Conservation (phyloP, 1,140 invertebrate species). For the Episyrphus balteatus region DNA sequence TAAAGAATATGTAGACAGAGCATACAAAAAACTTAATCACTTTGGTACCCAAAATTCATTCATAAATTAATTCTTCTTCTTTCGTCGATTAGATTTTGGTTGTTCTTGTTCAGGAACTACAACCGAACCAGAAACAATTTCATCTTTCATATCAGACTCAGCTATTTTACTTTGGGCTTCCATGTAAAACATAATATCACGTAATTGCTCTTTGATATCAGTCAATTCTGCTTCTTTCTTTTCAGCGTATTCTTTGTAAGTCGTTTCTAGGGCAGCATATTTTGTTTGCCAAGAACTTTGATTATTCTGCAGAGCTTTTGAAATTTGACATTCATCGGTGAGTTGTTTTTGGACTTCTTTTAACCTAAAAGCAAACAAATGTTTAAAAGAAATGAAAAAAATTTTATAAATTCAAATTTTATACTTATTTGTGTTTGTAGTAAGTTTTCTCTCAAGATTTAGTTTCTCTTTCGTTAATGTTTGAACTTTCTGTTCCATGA, state of each 20-base stretch:
- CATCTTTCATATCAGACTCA: conserved; percentile 49
- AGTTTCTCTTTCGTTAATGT: conserved; percentile 51
- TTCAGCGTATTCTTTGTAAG: conserved; percentile 52
- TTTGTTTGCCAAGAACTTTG: conserved; percentile 65
- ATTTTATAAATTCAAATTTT: not conserved
- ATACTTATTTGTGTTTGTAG: conserved; percentile 47
- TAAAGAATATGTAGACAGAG: too few relatives aligned
- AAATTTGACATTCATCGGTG: conserved; percentile 66
- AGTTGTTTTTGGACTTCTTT: conserved; percentile 51
- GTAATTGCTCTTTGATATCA: conserved; percentile 81
- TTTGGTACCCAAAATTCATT: too few relatives aligned
- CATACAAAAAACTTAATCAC: too few relatives aligned
- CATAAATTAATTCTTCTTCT: conserved; percentile 15
- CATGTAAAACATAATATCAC: conserved; percentile 93
- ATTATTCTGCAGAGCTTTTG: conserved; percentile 65
- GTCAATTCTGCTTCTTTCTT: conserved; percentile 67
- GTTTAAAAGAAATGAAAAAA: not conserved
- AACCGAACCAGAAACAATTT: conserved; percentile 59
- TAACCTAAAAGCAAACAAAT: conserved; percentile 31
- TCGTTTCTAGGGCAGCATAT: conserved; percentile 51
- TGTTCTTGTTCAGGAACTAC: conserved; percentile 41
- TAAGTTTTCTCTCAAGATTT: conserved; percentile 52
- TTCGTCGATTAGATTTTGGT: conserved; percentile 20
- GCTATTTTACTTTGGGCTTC: conserved; percentile 60
- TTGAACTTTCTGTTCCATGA: conserved; percentile 43